Evolutionary conservation across 2,113 vertebrate genomes (phyloP).

Genomic region (Tylochromis polylepis): DNA sequence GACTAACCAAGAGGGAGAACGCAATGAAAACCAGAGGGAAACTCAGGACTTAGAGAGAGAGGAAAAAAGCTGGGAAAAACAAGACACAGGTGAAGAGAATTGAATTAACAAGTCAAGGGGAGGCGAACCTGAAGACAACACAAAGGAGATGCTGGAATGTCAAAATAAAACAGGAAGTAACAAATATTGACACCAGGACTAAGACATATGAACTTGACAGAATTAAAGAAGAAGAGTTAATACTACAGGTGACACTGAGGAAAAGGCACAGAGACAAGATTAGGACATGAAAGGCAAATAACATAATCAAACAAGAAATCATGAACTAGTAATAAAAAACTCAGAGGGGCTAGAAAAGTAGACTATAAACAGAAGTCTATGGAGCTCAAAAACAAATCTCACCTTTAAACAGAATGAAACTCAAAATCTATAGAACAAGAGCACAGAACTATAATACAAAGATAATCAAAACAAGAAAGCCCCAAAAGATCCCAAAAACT

Average conservation of each 20-base stretch:
- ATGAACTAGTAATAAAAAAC: not conserved
- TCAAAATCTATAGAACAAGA: not conserved
- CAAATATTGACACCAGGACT: not conserved
- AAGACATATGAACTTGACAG: not conserved
- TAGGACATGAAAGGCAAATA: not conserved
- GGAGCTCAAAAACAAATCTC: not conserved
- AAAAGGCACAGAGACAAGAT: not conserved
- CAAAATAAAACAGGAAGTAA: not conserved
- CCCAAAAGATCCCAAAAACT: not conserved
- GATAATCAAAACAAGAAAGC: too few species aligned
- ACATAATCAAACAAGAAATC: not conserved
- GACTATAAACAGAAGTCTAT: not conserved
- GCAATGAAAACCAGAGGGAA: not conserved
- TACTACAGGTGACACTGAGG: not conserved
- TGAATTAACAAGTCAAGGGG: not conserved
- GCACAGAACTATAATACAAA: too few species aligned
- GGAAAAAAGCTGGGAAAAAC: not conserved
- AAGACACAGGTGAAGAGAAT: not conserved
- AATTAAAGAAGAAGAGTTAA: not conserved
- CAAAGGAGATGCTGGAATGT: not conserved
- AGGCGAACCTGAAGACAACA: not conserved
- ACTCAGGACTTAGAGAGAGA: not conserved
- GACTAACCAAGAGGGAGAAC: not conserved
- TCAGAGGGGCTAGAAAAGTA: not conserved
- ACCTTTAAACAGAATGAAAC: not conserved